phyloP scores from a whole-genome alignment of 2,888 invertebrate species.

The Campoletis raptor region DNA sequence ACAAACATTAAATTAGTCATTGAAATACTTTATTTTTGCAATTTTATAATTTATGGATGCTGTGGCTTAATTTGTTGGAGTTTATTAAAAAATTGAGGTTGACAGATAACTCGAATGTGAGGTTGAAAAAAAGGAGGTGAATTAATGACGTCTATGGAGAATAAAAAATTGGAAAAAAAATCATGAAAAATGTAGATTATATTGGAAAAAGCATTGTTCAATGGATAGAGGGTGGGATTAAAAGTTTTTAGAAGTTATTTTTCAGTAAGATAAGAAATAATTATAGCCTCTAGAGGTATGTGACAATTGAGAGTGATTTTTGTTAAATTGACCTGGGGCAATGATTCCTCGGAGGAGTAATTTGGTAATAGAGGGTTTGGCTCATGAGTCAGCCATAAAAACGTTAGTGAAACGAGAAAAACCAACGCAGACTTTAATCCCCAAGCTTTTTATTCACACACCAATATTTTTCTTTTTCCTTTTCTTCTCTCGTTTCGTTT shows the following conservation, averaged over 20 bases:
- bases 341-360: slow-evolving; percentile 4
- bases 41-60: neutral
- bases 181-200: neutral
- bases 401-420: slow-evolving; percentile 14
- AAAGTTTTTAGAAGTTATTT: neutral
- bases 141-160: neutral
- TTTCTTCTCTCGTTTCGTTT: neutral
- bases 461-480: slow-evolving; percentile 5
- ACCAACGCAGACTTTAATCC: slow-evolving; percentile 40
- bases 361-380: slow-evolving; percentile 18
- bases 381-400: slow-evolving; percentile 37
- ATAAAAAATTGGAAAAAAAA: neutral
- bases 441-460: slow-evolving; percentile 31
- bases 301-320: slow-evolving; percentile 10
- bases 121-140: neutral
- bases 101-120: neutral
- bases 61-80: neutral
- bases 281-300: neutral
- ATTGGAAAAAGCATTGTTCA: neutral
- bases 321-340: slow-evolving; percentile 14
- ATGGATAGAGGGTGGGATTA: neutral
- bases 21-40: neutral
- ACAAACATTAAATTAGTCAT: slow-evolving; percentile 1
- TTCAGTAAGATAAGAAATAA: neutral
- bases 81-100: neutral